Percentiles rank a stretch among this genome's conserved stretches.
These are phyloP conservation scores for Cyanocitta stelleri DNA, from an alignment of 2,113 vertebrate species.

Conservation along the genomic window DNA sequence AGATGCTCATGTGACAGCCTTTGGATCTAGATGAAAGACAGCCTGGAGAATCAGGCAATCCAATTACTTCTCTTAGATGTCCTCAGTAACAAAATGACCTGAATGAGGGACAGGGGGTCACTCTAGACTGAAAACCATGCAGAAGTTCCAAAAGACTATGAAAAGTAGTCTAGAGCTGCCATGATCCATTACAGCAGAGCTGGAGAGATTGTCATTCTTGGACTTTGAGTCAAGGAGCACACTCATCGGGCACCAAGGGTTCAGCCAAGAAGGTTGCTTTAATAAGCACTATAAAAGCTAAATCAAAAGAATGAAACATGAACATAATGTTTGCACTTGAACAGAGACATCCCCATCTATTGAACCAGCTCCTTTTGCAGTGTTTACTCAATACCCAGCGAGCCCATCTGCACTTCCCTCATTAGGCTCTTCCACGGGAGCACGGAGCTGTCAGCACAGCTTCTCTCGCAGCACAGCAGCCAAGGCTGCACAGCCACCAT, in stretches of 20 bases:
- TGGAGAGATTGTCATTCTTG: not conserved
- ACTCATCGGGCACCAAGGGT: not conserved
- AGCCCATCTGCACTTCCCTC: not conserved
- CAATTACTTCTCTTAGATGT: not conserved
- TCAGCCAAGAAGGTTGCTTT: not conserved
- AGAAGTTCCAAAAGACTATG: not conserved
- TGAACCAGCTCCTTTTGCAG: not conserved
- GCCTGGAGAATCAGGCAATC: not conserved
- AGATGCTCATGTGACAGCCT: not conserved
- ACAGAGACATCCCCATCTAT: not conserved
- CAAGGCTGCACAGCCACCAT: accelerated
- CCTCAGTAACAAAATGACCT: not conserved
- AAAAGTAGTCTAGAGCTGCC: not conserved
- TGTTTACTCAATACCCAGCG: not conserved
- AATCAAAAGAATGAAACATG: not conserved
- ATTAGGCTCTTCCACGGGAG: not conserved
- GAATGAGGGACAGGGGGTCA: not conserved
- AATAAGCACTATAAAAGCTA: not conserved
- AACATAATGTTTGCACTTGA: not conserved
- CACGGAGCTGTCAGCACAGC: accelerated
- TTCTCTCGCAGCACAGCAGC: accelerated
- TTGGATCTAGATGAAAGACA: not conserved
- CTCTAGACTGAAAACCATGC: not conserved
- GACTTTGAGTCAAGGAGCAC: not conserved
- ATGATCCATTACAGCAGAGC: not conserved